Conservation (phyloP, 2,888 invertebrate species). For the Alloscopus bannaensis region DNA sequence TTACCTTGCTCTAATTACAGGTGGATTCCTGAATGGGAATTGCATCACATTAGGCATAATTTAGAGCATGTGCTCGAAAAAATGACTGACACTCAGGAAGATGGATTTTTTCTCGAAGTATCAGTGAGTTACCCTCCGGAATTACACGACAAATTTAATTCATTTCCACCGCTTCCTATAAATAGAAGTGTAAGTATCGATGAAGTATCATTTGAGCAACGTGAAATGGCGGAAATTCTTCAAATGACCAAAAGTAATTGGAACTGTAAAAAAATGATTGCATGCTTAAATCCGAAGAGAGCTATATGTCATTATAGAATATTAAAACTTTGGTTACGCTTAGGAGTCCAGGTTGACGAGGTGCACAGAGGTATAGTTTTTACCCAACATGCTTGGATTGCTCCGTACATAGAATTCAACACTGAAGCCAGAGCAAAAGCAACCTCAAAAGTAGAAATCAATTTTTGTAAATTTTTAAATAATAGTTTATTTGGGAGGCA, state of each 20-base stretch:
- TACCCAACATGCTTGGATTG: conserved; percentile 36
- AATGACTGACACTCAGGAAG: background rate
- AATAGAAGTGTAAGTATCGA: background rate
- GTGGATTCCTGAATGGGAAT: background rate
- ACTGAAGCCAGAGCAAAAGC: conserved; percentile 2
- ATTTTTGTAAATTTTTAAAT: conserved; percentile 23
- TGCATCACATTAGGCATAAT: background rate
- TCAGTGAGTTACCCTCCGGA: conserved; percentile 2
- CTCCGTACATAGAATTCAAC: conserved; percentile 22
- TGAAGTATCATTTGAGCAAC: conserved; percentile 17
- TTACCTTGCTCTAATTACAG: conserved; percentile 27
- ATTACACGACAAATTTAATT: conserved; percentile 39
- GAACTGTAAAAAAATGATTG: conserved; percentile 38
- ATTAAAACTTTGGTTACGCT: conserved; percentile 25
- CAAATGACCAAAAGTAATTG: background rate
- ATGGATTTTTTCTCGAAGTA: conserved; percentile 24
- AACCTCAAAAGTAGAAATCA: background rate
- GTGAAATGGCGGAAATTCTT: background rate
- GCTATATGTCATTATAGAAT: conserved; percentile 35
- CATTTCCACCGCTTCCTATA: conserved; percentile 29
- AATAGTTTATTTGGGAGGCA: conserved; percentile 36
- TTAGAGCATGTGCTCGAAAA: background rate
- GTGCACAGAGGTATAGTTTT: conserved; percentile 29
- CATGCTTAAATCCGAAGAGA: conserved; percentile 21
- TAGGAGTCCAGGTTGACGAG: conserved; percentile 44